Percentiles rank a stretch among this genome's conserved stretches.
Evolutionary conservation across 2,888 invertebrate genomes (phyloP).

Genomic region (Epinotia ramella): DNA sequence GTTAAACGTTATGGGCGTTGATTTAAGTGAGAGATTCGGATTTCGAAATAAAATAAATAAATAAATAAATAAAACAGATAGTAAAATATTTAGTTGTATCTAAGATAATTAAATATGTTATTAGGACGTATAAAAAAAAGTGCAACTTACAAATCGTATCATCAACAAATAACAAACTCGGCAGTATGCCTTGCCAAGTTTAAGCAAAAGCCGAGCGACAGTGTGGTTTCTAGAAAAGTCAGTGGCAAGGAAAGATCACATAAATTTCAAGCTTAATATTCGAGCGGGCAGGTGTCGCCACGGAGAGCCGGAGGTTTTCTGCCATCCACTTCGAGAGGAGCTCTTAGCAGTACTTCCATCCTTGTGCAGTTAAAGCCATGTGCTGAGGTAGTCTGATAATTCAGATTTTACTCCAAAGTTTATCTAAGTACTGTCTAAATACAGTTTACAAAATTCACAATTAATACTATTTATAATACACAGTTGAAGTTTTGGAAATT

Average conservation of each 20-base stretch:
- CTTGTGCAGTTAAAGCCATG: background rate
- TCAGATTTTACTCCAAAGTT: background rate
- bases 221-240: slow-evolving; percentile 6
- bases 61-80: too few species aligned
- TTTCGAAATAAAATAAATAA: too few species aligned
- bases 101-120: too few species aligned
- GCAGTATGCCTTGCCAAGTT: background rate
- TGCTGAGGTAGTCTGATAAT: background rate
- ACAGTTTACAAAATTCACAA: too few species aligned
- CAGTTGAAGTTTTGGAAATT: too few species aligned
- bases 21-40: too few species aligned
- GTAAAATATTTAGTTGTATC: too few species aligned
- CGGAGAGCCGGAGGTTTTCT: slow-evolving; percentile 7
- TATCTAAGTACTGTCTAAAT: background rate
- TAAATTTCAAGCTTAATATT: slow-evolving; percentile 60
- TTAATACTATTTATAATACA: too few species aligned
- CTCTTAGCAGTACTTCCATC: background rate
- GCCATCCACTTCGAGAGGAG: slow-evolving; percentile 1
- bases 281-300: slow-evolving; percentile 53
- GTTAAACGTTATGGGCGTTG: too few species aligned
- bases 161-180: too few species aligned
- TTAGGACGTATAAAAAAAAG: too few species aligned
- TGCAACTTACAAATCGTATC: too few species aligned
- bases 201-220: background rate
- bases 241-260: slow-evolving; percentile 43